phyloP scores from a whole-genome alignment of 1,140 invertebrate genomes.

The Drosophila rhopaloa region DNA sequence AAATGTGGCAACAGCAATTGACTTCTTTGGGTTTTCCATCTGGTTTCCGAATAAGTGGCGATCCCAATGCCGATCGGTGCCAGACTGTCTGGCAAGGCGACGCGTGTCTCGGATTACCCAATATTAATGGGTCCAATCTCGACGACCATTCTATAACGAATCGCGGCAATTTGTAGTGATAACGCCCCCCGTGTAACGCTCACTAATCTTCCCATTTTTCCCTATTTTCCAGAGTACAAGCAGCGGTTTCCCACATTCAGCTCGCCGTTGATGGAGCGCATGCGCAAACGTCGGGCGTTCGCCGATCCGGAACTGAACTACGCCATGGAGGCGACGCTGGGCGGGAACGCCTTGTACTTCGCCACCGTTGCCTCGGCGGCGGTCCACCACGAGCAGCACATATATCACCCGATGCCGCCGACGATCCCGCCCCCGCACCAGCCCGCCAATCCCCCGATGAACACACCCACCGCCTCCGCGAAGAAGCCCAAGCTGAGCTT shows the following conservation, averaged over 20 bases:
- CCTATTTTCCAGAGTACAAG: slow-evolving; percentile 67
- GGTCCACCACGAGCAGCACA: slow-evolving; percentile 25
- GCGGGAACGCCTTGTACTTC: slow-evolving; percentile 69
- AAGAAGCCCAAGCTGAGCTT: slow-evolving; percentile 86
- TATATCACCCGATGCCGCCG: slow-evolving; percentile 46
- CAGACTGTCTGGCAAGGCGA: slow-evolving; percentile 41
- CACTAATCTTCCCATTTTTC: slow-evolving; percentile 9
- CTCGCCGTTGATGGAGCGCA: slow-evolving; percentile 85
- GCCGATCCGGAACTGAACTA: slow-evolving; percentile 86
- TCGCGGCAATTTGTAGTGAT: slow-evolving; percentile 39
- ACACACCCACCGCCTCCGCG: slow-evolving; percentile 26
- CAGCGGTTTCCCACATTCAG: slow-evolving; percentile 79
- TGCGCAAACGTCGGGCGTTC: slow-evolving; percentile 86
- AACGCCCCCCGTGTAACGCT: slow-evolving; percentile 2
- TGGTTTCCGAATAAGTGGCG: slow-evolving; percentile 71
- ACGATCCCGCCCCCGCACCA: slow-evolving; percentile 14
- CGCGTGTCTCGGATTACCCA: slow-evolving; percentile 25
- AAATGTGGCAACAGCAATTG: slow-evolving; percentile 45
- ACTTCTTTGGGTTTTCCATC: slow-evolving; percentile 64
- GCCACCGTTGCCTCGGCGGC: slow-evolving; percentile 40
- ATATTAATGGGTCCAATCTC: neutral
- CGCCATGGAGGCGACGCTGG: slow-evolving; percentile 73
- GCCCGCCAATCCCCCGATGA: slow-evolving; percentile 65
- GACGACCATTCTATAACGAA: slow-evolving; percentile 14
- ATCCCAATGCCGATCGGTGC: slow-evolving; percentile 24